Evolutionary conservation across 2,797 vertebrate species (phyloP), one percentile per base, ranked within the genome.

Genomic region (Salmo trutta): DNA sequence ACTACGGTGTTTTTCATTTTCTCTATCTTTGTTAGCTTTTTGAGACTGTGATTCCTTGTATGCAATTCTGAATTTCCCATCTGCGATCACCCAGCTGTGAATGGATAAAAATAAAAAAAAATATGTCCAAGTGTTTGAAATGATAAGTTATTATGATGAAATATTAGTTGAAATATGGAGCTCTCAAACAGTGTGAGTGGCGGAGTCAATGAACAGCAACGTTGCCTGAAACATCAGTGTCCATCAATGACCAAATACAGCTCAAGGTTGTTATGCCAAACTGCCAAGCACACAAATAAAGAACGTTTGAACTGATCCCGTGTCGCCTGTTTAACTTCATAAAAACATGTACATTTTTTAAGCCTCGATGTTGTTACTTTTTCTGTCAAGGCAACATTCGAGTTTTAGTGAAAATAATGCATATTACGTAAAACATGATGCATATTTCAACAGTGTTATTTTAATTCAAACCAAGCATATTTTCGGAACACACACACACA

Each of bases 41-140:
- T 94, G 92, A 95, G 94, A 93, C 93, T 96, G 95, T 96, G 94
- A 95, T 96, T 94, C 93, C 94, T 95, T 96, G 95, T 96, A 96
- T 96, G 95, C 95, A 96, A 95, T 92, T 93, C 80, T 92, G 88
- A 91, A 90, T 92, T 73, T 31, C 71, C 83, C 83, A 85, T 85
- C 91, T 91, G 85, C 59, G 91, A 93, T 84, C 76, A 72, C 92
- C 91, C 93, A 92, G 91, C 93, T 96, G 95, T 96, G 94, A 96
- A 36, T 36, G 36, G 36, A 36, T 36, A 24, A 24, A 24, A 24
- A 24, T 0, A 5, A 33, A 33, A 36, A 36, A 36, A 1, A 36
- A 36, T 7, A 47, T 47, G 41, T 47, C 41, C 41, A 85, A 73
- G 70, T 88, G 84, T 90, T 83, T 62, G 19, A 59, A 74, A 74